phyloP scores from a whole-genome alignment of 2,797 vertebrate species.

The Lithobates sylvaticus region DNA sequence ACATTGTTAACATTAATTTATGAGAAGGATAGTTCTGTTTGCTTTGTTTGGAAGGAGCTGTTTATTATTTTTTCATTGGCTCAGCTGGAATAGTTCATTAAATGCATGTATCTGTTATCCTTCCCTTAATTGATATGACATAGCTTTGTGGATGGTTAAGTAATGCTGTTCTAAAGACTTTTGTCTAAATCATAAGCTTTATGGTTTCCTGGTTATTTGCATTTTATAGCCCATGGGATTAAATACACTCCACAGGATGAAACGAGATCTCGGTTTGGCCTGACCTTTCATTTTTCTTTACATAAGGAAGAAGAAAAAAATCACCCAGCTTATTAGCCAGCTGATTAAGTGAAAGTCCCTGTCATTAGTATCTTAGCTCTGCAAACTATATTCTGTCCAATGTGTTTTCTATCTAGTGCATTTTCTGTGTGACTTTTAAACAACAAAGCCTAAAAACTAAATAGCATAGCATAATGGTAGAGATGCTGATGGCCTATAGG shows the following conservation, averaged over 20 bases:
- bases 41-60: conserved; percentile 40
- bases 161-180: conserved; percentile 50
- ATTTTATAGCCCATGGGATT: conserved; percentile 52
- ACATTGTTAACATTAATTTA: conserved; percentile 47
- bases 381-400: not conserved
- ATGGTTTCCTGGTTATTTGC: conserved; percentile 50
- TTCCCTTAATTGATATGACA: conserved; percentile 55
- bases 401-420: not conserved
- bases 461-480: no score
- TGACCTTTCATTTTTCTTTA: conserved; percentile 59
- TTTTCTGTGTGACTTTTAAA: not conserved
- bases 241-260: conserved; percentile 34
- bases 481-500: no score
- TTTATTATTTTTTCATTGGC: conserved; percentile 55
- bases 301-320: conserved; percentile 40
- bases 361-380: conserved; percentile 18
- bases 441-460: no score
- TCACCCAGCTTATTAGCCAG: conserved; percentile 48
- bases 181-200: conserved; percentile 52
- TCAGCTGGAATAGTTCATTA: conserved; percentile 57
- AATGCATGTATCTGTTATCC: conserved; percentile 51
- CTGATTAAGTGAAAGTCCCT: conserved; percentile 49
- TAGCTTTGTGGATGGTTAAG: conserved; percentile 41
- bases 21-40: conserved; percentile 25
- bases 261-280: conserved; percentile 28